Evolutionary conservation across 2,113 vertebrate species (phyloP).

Genomic region (Dolichallabes microphthalmus): DNA sequence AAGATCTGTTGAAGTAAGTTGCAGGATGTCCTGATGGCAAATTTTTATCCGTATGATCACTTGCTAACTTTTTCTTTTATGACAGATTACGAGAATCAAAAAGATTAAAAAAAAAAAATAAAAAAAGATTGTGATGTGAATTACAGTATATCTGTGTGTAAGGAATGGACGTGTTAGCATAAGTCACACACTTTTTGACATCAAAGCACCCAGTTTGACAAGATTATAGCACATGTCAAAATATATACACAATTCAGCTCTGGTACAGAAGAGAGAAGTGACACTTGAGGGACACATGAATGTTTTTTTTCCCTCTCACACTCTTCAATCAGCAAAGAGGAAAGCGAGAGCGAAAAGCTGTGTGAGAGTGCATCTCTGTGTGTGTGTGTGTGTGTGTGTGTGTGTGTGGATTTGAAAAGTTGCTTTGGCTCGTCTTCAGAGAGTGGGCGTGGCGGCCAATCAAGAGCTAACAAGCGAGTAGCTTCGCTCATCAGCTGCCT

Average conservation of each 20-base stretch:
- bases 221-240: constrained; percentile 17
- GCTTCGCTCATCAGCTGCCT: constrained; percentile 43
- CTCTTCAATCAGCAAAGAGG: constrained; percentile 22
- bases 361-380: constrained; percentile 40
- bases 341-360: constrained; percentile 3
- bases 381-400: constrained; percentile 31
- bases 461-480: constrained; percentile 48
- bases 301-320: not conserved
- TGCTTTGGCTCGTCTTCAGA: constrained; percentile 35
- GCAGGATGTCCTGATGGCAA: too few relatives aligned
- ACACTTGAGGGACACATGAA: constrained; percentile 1
- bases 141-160: not conserved
- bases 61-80: not conserved
- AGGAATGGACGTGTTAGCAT: not conserved
- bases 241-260: constrained; percentile 7
- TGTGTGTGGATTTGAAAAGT: constrained; percentile 44
- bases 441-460: constrained; percentile 48
- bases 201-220: not conserved
- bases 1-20: not conserved
- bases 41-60: not conserved
- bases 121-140: too few relatives aligned
- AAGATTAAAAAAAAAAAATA: not conserved
- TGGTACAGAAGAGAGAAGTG: not conserved
- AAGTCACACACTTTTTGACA: not conserved
- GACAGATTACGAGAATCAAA: not conserved